Evolutionary conservation across 2,113 vertebrate species (phyloP).

Genomic region (Pycnonotus jocosus): DNA sequence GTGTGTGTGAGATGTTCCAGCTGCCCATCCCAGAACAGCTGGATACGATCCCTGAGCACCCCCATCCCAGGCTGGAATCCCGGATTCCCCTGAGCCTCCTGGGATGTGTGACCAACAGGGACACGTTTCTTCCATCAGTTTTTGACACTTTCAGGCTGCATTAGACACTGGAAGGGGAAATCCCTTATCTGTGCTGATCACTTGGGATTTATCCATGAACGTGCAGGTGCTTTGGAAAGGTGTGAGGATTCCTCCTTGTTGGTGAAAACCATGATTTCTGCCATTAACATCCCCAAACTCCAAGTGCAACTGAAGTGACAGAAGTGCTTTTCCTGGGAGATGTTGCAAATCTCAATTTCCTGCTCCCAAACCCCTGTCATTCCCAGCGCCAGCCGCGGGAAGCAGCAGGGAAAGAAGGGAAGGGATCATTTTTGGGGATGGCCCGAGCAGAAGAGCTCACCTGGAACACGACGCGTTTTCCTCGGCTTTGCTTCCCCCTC

Average conservation of each 20-base stretch:
- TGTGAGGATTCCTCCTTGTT: neutral
- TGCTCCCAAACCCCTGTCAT: neutral
- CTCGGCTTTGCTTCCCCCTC: neutral
- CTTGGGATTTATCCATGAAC: accelerated
- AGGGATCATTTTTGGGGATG: accelerated
- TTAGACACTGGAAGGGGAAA: neutral
- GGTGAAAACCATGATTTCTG: accelerated
- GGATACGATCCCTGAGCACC: neutral
- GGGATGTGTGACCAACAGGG: accelerated
- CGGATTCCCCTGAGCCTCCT: neutral
- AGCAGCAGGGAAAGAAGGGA: neutral
- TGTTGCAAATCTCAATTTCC: accelerated
- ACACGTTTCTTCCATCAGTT: no score
- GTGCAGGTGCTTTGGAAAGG: accelerated
- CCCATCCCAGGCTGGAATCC: neutral
- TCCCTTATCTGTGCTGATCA: neutral
- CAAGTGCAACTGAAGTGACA: neutral
- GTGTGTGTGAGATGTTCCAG: accelerated
- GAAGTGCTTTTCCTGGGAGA: neutral
- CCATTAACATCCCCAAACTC: neutral
- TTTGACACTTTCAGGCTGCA: neutral
- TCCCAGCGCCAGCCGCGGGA: accelerated
- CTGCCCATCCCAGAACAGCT: neutral
- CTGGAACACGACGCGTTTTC: accelerated
- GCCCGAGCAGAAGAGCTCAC: neutral